These are phyloP conservation scores for Mormoops blainvillei DNA, from an alignment of 2,113 vertebrate genomes.

Conservation along the genomic window DNA sequence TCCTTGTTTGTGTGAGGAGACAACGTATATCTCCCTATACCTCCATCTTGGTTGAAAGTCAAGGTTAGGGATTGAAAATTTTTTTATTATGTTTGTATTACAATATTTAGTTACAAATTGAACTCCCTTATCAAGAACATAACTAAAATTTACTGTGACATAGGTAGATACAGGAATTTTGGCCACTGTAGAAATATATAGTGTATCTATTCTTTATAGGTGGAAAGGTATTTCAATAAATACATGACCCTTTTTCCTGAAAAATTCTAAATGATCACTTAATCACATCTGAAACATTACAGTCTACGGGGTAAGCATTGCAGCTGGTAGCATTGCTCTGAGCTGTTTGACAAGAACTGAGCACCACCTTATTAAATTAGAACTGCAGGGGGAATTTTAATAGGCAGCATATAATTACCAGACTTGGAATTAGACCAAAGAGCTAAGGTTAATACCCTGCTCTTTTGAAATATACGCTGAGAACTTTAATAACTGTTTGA, in stretches of 20 bases:
- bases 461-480: conserved; percentile 47
- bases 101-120: not conserved
- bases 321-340: conserved; percentile 31
- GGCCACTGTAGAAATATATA: not conserved
- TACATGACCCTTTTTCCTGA: not conserved
- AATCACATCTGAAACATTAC: conserved; percentile 25
- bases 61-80: no score
- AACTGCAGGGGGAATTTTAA: conserved; percentile 50
- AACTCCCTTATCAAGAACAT: not conserved
- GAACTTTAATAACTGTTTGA: conserved; percentile 17
- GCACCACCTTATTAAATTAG: conserved; percentile 50
- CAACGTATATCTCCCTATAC: no score
- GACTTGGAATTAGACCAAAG: conserved; percentile 44
- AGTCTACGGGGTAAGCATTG: not conserved
- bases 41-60: no score
- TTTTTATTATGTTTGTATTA: not conserved
- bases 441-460: conserved; percentile 37
- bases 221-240: conserved; percentile 24
- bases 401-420: conserved; percentile 37
- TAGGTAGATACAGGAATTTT: conserved; percentile 6
- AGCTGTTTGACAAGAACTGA: conserved; percentile 40
- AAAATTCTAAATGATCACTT: conserved; percentile 36
- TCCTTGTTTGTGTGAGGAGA: no score
- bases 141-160: conserved; percentile 7
- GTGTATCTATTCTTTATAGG: conserved; percentile 1